Evolutionary conservation across 2,797 vertebrate species (phyloP).

Genomic region (Dendrocincla tyrannina): DNA sequence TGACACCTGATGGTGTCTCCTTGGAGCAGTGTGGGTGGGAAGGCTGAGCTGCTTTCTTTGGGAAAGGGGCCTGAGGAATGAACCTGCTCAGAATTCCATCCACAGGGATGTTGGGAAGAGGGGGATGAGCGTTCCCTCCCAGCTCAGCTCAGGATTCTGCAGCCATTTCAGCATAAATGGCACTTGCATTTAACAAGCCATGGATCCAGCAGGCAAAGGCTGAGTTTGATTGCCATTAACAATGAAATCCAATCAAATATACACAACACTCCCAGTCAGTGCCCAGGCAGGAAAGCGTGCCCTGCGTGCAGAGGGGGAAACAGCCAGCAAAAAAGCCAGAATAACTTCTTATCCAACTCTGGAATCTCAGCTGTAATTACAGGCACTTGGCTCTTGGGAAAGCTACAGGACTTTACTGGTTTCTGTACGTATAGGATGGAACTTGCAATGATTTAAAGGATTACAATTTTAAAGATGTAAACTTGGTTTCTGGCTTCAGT

Average conservation of each 20-base stretch:
- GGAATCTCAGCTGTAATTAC: neutral
- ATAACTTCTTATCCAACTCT: neutral
- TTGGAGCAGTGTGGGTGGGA: neutral
- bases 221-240: neutral
- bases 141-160: neutral
- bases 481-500: neutral
- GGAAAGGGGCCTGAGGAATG: neutral
- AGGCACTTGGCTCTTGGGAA: neutral
- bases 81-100: neutral
- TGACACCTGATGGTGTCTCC: neutral
- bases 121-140: neutral
- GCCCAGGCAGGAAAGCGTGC: neutral
- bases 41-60: neutral
- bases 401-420: neutral
- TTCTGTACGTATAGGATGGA: neutral
- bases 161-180: neutral
- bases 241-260: neutral
- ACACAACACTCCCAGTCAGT: neutral
- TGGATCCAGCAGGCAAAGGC: neutral
- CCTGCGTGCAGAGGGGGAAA: neutral
- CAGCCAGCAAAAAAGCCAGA: neutral
- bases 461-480: neutral
- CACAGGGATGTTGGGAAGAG: accelerated
- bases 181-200: neutral
- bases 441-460: neutral